Percentiles rank a stretch among this genome's conserved stretches.
Evolutionary conservation across 2,113 vertebrate genomes (phyloP).

Genomic region (Gymnarchus niloticus): DNA sequence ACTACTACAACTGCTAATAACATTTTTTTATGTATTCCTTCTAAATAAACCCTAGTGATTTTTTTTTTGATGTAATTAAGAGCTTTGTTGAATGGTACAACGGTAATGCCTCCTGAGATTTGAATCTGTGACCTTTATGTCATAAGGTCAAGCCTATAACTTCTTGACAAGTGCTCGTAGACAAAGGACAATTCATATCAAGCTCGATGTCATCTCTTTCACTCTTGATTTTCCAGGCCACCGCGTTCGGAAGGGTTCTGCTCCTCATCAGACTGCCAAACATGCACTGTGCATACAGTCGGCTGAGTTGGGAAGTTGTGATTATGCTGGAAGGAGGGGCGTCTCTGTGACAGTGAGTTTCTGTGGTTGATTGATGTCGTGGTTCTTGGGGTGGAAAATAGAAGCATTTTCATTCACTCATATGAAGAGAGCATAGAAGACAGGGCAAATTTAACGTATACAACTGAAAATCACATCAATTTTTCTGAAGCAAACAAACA

Average conservation of each 20-base stretch:
- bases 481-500: no score
- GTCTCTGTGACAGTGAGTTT: background rate
- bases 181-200: background rate
- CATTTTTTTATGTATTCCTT: background rate
- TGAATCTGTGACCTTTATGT: background rate
- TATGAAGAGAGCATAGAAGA: background rate
- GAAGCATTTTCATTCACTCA: background rate
- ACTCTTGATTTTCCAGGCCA: background rate
- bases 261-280: background rate
- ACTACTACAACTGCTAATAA: background rate
- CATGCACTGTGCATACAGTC: background rate
- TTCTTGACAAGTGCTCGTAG: background rate
- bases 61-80: background rate
- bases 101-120: background rate
- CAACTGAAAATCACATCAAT: background rate
- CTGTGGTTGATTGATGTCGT: background rate
- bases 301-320: background rate
- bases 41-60: background rate
- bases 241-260: background rate
- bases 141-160: background rate
- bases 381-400: background rate
- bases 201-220: background rate
- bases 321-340: background rate
- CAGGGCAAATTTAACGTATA: background rate
- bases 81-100: background rate